These are phyloP conservation scores for Pseudolycoriella hygida DNA, from an alignment of 2,888 invertebrate genomes.

Conservation along the genomic window DNA sequence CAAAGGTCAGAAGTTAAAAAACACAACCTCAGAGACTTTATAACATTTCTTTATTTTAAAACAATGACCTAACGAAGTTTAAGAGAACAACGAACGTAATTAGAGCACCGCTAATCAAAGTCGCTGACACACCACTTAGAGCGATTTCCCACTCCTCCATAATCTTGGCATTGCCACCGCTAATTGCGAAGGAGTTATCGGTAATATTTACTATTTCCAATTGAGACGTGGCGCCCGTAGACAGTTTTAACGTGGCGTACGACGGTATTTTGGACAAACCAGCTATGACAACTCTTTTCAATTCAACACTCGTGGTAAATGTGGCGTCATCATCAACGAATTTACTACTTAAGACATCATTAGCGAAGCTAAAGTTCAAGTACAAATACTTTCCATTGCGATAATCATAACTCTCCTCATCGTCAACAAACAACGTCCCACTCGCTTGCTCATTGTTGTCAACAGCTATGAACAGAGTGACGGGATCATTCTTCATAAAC, in stretches of 20 bases:
- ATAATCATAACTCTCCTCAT: constrained; percentile 64
- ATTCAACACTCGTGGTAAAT: constrained; percentile 48
- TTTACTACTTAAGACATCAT: constrained; percentile 37
- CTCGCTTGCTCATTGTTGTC: constrained; percentile 41
- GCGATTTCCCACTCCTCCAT: background rate
- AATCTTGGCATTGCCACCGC: background rate
- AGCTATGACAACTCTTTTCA: constrained; percentile 72
- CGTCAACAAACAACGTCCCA: constrained; percentile 72
- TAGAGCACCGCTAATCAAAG: too few species aligned
- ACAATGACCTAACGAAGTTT: too few species aligned
- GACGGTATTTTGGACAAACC: constrained; percentile 50
- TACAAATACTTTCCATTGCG: constrained; percentile 49
- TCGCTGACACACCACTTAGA: too few species aligned
- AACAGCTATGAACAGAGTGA: constrained; percentile 64
- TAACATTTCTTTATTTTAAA: too few species aligned
- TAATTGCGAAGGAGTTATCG: too few species aligned
- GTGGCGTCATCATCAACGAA: constrained; percentile 39
- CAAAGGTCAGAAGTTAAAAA: too few species aligned
- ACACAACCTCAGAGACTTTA: too few species aligned
- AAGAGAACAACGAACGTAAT: too few species aligned
- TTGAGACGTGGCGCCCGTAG: too few species aligned
- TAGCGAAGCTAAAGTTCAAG: constrained; percentile 39
- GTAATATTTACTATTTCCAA: too few species aligned
- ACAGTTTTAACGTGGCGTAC: too few species aligned
- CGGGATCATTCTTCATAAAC: constrained; percentile 71